A percentile compares a stretch with the other conserved stretches of the same genome.
Conservation (phyloP, 2,888 invertebrate species). For the Lysandra coridon region DNA sequence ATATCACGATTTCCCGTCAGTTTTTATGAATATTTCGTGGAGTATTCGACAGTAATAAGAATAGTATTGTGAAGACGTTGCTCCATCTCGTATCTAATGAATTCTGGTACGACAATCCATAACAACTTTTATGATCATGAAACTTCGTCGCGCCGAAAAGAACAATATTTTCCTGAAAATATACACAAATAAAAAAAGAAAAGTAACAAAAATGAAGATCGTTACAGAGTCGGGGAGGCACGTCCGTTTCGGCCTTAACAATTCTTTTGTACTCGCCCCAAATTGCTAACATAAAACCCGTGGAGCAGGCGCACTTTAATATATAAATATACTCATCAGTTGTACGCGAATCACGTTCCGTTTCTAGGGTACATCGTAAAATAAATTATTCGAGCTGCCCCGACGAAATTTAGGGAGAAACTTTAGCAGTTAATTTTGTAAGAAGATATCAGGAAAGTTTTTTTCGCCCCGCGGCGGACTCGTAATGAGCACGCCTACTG, state of each 20-base stretch:
- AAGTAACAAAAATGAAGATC: conserved; percentile 40
- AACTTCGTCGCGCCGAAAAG: conserved; percentile 17
- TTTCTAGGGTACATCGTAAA: conserved; percentile 64
- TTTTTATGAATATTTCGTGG: background rate
- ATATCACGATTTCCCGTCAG: background rate
- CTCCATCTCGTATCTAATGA: conserved; percentile 11
- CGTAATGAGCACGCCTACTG: conserved; percentile 74
- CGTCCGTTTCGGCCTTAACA: conserved; percentile 67
- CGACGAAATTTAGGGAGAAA: conserved; percentile 59
- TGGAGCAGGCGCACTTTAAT: conserved; percentile 41
- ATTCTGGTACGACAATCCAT: conserved; percentile 7
- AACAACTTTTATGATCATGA: conserved; percentile 12
- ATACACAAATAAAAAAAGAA: conserved; percentile 24
- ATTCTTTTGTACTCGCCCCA: conserved; percentile 77
- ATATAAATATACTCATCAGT: conserved; percentile 71
- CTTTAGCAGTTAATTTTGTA: conserved; percentile 76
- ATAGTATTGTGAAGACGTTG: background rate
- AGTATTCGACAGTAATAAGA: background rate
- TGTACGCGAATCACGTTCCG: conserved; percentile 55
- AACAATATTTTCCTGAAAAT: conserved; percentile 28
- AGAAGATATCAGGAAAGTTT: conserved; percentile 76
- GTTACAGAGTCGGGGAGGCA: conserved; percentile 51
- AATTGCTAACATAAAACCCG: conserved; percentile 77
- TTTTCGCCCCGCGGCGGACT: conserved; percentile 69
- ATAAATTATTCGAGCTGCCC: conserved; percentile 54